Percentiles rank a stretch among this genome's conserved stretches.
Evolutionary conservation across 2,113 vertebrate species (phyloP).

Genomic region (Mormyrus lacerda): DNA sequence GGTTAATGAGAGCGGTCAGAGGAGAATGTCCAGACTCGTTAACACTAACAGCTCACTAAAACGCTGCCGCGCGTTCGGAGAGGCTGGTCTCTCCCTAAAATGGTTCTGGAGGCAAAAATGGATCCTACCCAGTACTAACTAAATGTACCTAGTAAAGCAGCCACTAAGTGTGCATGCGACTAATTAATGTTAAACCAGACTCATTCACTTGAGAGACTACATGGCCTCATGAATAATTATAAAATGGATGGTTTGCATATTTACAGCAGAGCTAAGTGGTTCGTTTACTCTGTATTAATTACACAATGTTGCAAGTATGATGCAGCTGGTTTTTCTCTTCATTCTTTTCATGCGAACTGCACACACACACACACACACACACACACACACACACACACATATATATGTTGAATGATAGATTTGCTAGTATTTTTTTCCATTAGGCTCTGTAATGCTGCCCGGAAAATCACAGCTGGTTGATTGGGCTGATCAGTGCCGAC

Average conservation of each 20-base stretch:
- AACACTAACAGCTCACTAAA: background rate
- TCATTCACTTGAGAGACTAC: background rate
- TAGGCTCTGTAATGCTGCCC: background rate
- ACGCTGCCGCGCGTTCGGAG: background rate
- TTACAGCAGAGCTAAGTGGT: background rate
- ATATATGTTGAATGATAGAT: background rate
- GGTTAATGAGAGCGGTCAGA: background rate
- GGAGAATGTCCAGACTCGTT: background rate
- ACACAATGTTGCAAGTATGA: background rate
- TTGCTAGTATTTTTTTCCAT: background rate
- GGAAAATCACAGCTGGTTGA: background rate
- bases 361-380: no score
- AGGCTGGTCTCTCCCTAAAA: background rate
- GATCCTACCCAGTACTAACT: background rate
- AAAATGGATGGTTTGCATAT: background rate
- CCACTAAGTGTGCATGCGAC: background rate
- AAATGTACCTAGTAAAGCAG: background rate
- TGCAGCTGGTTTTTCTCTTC: background rate
- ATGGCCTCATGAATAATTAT: background rate
- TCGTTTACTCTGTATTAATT: background rate
- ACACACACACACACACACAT: no score
- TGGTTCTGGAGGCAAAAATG: background rate
- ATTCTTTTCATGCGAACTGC: background rate
- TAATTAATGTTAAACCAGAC: background rate
- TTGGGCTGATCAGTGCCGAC: background rate